These are phyloP conservation scores for Penaeus japonicus DNA, from an alignment of 1,140 invertebrate genomes.

Conservation along the genomic window DNA sequence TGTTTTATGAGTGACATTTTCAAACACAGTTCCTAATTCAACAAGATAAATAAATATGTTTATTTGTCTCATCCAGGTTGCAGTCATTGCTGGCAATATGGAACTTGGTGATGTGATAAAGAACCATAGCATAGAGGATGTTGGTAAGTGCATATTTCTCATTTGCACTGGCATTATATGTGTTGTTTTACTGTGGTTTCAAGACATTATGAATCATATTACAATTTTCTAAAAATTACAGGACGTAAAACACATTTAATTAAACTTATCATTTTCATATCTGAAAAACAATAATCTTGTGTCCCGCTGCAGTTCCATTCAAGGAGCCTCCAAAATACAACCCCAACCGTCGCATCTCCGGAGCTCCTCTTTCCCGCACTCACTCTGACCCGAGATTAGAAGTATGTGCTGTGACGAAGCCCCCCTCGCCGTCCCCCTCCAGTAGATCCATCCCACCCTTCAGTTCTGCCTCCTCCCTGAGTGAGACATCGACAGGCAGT, in stretches of 20 bases:
- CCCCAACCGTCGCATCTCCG: conserved; percentile 79
- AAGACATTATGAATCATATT: too few relatives aligned
- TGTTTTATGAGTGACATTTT: too few relatives aligned
- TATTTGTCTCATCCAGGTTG: conserved; percentile 68
- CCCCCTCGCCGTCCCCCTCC: conserved; percentile 84
- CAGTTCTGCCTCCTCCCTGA: conserved; percentile 86
- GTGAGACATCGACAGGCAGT: conserved; percentile 74
- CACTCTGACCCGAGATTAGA: conserved; percentile 64
- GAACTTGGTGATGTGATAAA: conserved; percentile 95
- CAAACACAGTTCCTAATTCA: neutral
- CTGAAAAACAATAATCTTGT: neutral
- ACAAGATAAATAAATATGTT: neutral
- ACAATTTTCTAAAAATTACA: too few relatives aligned
- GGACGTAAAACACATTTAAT: neutral
- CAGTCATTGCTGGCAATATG: conserved; percentile 95
- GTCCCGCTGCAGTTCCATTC: conserved; percentile 82
- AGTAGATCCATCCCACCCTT: conserved; percentile 81
- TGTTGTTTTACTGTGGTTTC: too few relatives aligned
- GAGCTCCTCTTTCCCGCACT: conserved; percentile 61
- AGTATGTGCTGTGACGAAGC: conserved; percentile 66
- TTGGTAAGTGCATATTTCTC: conserved; percentile 78
- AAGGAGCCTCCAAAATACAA: conserved; percentile 94
- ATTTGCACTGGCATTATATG: too few relatives aligned
- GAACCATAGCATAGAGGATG: conserved; percentile 89
- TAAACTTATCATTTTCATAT: neutral